Evolutionary conservation across 2,888 invertebrate genomes (phyloP).

Genomic region (Biston betularia): DNA sequence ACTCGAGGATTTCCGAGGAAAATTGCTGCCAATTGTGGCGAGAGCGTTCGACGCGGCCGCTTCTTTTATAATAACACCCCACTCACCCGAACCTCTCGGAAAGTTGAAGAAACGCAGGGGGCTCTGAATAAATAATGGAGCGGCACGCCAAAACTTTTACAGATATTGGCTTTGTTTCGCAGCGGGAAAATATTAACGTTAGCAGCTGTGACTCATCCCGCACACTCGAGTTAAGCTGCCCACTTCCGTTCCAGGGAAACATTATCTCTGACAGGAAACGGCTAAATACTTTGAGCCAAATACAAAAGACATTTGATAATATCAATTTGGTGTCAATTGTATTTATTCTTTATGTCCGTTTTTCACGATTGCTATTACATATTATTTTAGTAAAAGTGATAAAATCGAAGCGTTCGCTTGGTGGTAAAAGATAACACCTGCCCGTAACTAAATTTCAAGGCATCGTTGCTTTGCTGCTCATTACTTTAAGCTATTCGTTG

Average conservation of each 20-base stretch:
- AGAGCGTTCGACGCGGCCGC: constrained; percentile 42
- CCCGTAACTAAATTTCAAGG: too few relatives aligned
- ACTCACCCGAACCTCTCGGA: constrained; percentile 51
- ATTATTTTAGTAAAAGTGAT: too few relatives aligned
- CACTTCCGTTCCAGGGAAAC: constrained; percentile 32
- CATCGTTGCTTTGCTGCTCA: too few relatives aligned
- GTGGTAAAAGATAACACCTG: too few relatives aligned
- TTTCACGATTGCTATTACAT: too few relatives aligned
- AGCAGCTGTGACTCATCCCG: constrained; percentile 64
- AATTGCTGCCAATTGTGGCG: constrained; percentile 60
- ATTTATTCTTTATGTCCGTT: neutral
- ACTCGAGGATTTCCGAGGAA: constrained; percentile 50
- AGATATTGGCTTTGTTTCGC: constrained; percentile 76
- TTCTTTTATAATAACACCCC: constrained; percentile 59
- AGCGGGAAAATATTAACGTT: constrained; percentile 67
- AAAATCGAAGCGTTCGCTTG: too few relatives aligned
- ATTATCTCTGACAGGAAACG: constrained; percentile 13
- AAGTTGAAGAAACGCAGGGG: constrained; percentile 69
- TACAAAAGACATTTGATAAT: constrained; percentile 1
- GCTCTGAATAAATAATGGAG: constrained; percentile 76
- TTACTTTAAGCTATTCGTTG: too few relatives aligned
- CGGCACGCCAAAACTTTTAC: constrained; percentile 68
- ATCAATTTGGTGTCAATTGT: neutral
- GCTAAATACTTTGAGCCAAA: constrained; percentile 1
- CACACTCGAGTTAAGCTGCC: constrained; percentile 36